A percentile compares a stretch with the other conserved stretches of the same genome.
Conservation (phyloP, 1,140 invertebrate genomes). For the Euschistus heros region DNA sequence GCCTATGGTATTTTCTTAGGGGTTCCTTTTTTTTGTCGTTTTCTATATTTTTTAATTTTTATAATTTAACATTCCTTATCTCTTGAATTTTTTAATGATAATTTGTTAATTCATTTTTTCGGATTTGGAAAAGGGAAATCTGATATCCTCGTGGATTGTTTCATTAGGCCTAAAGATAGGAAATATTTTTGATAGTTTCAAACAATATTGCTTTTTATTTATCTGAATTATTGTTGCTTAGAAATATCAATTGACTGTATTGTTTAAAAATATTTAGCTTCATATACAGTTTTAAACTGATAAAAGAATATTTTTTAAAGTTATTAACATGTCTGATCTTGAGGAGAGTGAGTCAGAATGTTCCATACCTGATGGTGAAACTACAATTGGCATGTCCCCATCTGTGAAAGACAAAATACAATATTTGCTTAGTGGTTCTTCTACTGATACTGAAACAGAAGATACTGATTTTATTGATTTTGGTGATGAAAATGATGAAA, state of each 20-base stretch:
- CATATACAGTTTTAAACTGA: background rate
- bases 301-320: background rate
- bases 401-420: background rate
- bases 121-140: background rate
- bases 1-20: background rate
- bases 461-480: no score
- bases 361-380: background rate
- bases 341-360: background rate
- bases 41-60: no score
- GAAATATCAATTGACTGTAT: background rate
- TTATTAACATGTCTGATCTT: background rate
- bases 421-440: background rate
- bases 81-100: no score
- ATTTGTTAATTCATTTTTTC: no score
- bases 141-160: constrained; percentile 8
- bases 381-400: background rate
- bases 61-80: no score
- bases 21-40: no score
- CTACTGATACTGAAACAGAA: no score
- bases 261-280: background rate
- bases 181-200: background rate
- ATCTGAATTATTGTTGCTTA: background rate
- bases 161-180: constrained; percentile 6
- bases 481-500: no score
- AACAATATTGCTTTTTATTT: background rate